phyloP scores from a whole-genome alignment of 2,888 invertebrate species.

The Tillus elongatus region DNA sequence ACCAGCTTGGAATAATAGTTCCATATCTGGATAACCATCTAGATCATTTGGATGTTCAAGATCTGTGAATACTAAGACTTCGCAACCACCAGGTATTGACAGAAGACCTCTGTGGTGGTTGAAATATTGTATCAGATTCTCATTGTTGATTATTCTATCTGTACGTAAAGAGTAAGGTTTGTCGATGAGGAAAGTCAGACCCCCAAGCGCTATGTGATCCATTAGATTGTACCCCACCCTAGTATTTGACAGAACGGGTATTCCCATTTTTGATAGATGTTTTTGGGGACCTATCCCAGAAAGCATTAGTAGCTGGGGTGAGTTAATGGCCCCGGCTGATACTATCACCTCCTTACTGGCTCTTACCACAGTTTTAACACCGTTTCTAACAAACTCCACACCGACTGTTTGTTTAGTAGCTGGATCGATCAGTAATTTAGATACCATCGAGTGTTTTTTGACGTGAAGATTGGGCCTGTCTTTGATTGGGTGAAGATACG shows the following conservation, averaged over 20 bases:
- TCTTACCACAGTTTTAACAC: slow-evolving; percentile 30
- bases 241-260: slow-evolving; percentile 44
- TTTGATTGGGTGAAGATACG: slow-evolving; percentile 44
- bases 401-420: slow-evolving; percentile 39
- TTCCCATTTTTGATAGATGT: slow-evolving; percentile 37
- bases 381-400: slow-evolving; percentile 39
- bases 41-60: slow-evolving; percentile 49
- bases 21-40: slow-evolving; percentile 56
- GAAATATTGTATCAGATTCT: slow-evolving; percentile 32
- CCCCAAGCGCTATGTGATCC: slow-evolving; percentile 53
- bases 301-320: slow-evolving; percentile 72
- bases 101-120: slow-evolving; percentile 42
- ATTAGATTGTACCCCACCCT: slow-evolving; percentile 48
- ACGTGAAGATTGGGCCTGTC: slow-evolving; percentile 46
- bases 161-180: slow-evolving; percentile 40
- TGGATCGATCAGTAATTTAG: slow-evolving; percentile 40
- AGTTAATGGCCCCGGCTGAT: slow-evolving; percentile 57
- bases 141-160: slow-evolving; percentile 29
- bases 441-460: slow-evolving; percentile 44
- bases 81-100: slow-evolving; percentile 55
- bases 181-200: slow-evolving; percentile 56
- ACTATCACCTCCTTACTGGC: slow-evolving; percentile 51
- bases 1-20: slow-evolving; percentile 54
- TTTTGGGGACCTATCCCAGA: slow-evolving; percentile 49
- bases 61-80: slow-evolving; percentile 58